Evolutionary conservation across 2,797 vertebrate species (phyloP).

Genomic region (Xenopus petersii): DNA sequence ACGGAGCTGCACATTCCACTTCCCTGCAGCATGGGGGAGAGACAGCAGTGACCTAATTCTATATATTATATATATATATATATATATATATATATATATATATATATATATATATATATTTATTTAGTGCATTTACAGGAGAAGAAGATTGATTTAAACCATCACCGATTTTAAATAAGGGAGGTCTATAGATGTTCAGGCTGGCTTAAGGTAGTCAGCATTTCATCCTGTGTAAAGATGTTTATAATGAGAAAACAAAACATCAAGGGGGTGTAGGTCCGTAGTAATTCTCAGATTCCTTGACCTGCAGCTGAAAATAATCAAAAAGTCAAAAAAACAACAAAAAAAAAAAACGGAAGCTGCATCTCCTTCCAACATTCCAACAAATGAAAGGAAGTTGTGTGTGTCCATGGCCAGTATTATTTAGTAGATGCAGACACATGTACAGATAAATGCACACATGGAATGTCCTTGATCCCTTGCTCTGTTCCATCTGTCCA

Average conservation of each 20-base stretch:
- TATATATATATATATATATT: too few relatives aligned
- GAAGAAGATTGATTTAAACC: not conserved
- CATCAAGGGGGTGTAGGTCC: slow-evolving; percentile 1
- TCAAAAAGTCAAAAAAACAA: not conserved
- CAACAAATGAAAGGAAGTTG: slow-evolving; percentile 1
- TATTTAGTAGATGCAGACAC: not conserved
- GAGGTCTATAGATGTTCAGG: slow-evolving; percentile 15
- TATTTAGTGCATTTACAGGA: not conserved
- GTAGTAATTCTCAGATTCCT: not conserved
- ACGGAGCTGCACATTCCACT: slow-evolving; percentile 33
- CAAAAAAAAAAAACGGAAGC: not conserved
- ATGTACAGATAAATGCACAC: slow-evolving; percentile 5
- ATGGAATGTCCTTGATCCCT: slow-evolving; percentile 46
- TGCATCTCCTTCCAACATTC: slow-evolving; percentile 3
- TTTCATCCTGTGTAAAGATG: slow-evolving; percentile 2
- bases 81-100: too few relatives aligned
- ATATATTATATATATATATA: too few relatives aligned
- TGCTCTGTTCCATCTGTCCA: slow-evolving; percentile 39
- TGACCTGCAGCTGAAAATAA: slow-evolving; percentile 15
- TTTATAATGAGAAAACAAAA: not conserved
- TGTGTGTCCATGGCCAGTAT: slow-evolving; percentile 13
- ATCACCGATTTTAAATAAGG: not conserved
- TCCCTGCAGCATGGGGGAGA: slow-evolving; percentile 15
- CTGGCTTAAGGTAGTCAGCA: slow-evolving; percentile 37
- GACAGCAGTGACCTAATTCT: not conserved